Conservation (phyloP, 2,888 invertebrate genomes). For the Bombyx huttoni region DNA sequence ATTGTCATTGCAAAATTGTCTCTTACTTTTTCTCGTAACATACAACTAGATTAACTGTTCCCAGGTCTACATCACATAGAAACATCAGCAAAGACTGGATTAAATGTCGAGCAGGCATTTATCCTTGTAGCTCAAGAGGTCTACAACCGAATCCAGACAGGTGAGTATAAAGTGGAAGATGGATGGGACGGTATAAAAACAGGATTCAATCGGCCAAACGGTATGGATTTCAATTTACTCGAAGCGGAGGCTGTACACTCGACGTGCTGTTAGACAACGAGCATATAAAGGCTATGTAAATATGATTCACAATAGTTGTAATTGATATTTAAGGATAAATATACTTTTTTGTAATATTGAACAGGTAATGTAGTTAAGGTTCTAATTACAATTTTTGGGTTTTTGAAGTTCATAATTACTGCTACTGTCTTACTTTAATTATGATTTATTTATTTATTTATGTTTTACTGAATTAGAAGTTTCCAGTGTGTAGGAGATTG, state of each 20-base stretch:
- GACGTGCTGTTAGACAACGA: slow-evolving; percentile 81
- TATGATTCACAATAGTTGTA: slow-evolving; percentile 21
- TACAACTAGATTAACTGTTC: slow-evolving; percentile 8
- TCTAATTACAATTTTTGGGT: too few relatives aligned
- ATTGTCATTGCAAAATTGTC: too few relatives aligned
- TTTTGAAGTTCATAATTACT: too few relatives aligned
- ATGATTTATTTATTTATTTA: too few relatives aligned
- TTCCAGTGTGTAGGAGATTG: too few relatives aligned
- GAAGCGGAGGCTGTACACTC: slow-evolving; percentile 92
- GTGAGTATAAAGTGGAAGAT: slow-evolving; percentile 93
- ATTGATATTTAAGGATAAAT: slow-evolving; percentile 34
- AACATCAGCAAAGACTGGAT: slow-evolving; percentile 94
- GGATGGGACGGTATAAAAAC: slow-evolving; percentile 98
- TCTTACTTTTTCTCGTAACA: too few relatives aligned
- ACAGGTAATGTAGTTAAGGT: background rate
- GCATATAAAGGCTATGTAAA: slow-evolving; percentile 8
- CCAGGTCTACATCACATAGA: slow-evolving; percentile 88
- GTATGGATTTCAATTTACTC: slow-evolving; percentile 86
- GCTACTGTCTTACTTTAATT: too few relatives aligned
- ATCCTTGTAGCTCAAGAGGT: slow-evolving; percentile 91
- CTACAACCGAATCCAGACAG: slow-evolving; percentile 89
- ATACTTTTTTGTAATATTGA: background rate
- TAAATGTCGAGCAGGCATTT: slow-evolving; percentile 95
- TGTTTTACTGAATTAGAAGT: too few relatives aligned
- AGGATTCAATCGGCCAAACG: slow-evolving; percentile 87